Conservation (phyloP, 2,888 invertebrate species). For the Megaustenia siamemsis region DNA sequence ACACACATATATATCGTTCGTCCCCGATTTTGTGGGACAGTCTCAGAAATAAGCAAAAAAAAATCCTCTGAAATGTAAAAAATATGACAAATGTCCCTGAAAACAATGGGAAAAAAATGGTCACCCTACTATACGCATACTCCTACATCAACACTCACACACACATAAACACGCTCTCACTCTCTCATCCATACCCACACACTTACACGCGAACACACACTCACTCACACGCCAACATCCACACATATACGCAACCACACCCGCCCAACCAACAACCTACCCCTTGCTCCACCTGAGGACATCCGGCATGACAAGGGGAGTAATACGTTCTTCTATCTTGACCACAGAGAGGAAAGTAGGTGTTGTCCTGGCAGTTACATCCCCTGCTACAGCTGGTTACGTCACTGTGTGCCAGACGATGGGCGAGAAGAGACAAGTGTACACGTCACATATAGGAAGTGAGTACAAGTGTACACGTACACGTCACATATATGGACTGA, state of each 20-base stretch:
- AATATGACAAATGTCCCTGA: too few relatives aligned
- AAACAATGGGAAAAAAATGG: too few relatives aligned
- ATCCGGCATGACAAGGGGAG: slow-evolving; percentile 62
- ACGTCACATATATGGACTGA: too few relatives aligned
- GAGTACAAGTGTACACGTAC: too few relatives aligned
- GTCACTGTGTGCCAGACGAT: slow-evolving; percentile 14
- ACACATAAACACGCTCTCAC: background rate
- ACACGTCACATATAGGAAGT: too few relatives aligned
- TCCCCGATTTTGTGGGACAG: too few relatives aligned
- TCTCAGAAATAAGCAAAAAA: too few relatives aligned
- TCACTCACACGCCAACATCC: background rate
- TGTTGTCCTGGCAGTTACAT: slow-evolving; percentile 57
- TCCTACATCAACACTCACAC: background rate
- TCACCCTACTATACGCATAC: background rate
- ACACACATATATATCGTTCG: too few relatives aligned
- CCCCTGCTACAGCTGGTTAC: slow-evolving; percentile 18
- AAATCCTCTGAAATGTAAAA: too few relatives aligned
- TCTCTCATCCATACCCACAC: background rate
- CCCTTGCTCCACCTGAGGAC: slow-evolving; percentile 15
- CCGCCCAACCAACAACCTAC: background rate
- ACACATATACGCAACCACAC: background rate
- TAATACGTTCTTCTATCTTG: slow-evolving; percentile 58
- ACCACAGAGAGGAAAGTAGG: slow-evolving; percentile 60
- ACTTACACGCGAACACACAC: background rate
- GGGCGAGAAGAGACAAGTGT: too few relatives aligned